Evolutionary conservation across 2,888 invertebrate genomes (phyloP).

Genomic region (Nephrotoma appendiculata): DNA sequence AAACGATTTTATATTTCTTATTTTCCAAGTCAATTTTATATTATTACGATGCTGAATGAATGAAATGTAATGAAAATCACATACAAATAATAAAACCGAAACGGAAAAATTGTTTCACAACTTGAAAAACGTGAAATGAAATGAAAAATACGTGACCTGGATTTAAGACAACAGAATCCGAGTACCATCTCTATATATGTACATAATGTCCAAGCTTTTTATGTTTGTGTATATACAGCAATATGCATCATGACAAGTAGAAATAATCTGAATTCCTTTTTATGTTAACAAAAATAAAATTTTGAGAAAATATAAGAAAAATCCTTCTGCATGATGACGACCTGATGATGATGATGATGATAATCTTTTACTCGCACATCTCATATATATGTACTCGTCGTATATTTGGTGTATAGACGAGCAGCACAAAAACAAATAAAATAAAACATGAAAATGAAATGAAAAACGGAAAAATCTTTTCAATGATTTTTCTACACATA

Average conservation of each 20-base stretch:
- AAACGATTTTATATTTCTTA: background rate
- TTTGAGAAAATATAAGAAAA: background rate
- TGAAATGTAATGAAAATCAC: background rate
- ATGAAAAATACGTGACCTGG: background rate
- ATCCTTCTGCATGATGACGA: background rate
- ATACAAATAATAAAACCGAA: background rate
- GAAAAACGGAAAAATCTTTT: background rate
- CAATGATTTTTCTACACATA: background rate
- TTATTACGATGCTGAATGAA: background rate
- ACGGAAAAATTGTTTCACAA: background rate
- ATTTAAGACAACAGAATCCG: background rate
- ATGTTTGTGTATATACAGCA: background rate
- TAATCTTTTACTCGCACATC: background rate
- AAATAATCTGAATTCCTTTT: constrained; percentile 3
- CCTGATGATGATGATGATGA: background rate
- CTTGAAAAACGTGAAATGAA: background rate
- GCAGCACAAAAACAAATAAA: background rate
- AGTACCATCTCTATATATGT: background rate
- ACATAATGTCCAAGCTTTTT: background rate
- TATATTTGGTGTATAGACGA: background rate
- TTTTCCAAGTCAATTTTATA: background rate
- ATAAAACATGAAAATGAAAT: background rate
- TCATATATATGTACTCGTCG: background rate
- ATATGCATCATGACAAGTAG: constrained; percentile 1
- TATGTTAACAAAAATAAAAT: background rate